Evolutionary conservation across 2,113 vertebrate genomes (phyloP).

Genomic region (Indicator maculatus): DNA sequence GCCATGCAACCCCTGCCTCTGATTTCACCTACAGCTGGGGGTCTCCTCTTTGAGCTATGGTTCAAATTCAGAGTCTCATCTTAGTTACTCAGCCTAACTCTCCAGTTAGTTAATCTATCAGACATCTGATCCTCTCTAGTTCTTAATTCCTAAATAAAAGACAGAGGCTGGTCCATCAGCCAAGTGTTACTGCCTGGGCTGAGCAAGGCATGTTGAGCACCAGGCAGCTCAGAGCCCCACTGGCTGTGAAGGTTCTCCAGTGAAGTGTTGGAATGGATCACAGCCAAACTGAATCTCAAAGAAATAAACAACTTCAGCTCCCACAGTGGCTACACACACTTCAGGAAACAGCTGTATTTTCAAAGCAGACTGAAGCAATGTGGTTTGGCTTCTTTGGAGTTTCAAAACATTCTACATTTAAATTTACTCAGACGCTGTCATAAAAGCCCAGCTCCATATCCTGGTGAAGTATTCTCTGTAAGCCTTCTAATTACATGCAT

Average conservation of each 20-base stretch:
- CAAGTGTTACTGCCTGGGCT: background rate
- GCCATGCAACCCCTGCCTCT: background rate
- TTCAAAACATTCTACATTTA: constrained; percentile 13
- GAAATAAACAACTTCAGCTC: constrained; percentile 57
- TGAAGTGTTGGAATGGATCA: background rate
- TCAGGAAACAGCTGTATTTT: constrained; percentile 42
- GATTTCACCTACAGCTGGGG: background rate
- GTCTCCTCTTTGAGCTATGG: background rate
- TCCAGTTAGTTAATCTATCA: background rate
- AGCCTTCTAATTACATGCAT: background rate
- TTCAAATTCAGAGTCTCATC: background rate
- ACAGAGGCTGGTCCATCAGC: background rate
- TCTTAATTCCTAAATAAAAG: background rate
- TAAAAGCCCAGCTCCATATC: background rate
- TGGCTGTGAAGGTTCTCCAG: background rate
- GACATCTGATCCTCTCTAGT: background rate
- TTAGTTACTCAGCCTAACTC: background rate
- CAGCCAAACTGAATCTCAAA: constrained; percentile 40
- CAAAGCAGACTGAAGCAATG: background rate
- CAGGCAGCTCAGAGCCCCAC: background rate
- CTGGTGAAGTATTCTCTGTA: background rate
- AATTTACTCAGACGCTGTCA: background rate
- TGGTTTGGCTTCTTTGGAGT: background rate
- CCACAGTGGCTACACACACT: background rate
- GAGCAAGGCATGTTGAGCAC: background rate